A percentile compares a stretch with the other conserved stretches of the same genome.
These are phyloP conservation scores for Agapornis canus DNA, from an alignment of 2,797 vertebrate genomes.

Conservation along the genomic window DNA sequence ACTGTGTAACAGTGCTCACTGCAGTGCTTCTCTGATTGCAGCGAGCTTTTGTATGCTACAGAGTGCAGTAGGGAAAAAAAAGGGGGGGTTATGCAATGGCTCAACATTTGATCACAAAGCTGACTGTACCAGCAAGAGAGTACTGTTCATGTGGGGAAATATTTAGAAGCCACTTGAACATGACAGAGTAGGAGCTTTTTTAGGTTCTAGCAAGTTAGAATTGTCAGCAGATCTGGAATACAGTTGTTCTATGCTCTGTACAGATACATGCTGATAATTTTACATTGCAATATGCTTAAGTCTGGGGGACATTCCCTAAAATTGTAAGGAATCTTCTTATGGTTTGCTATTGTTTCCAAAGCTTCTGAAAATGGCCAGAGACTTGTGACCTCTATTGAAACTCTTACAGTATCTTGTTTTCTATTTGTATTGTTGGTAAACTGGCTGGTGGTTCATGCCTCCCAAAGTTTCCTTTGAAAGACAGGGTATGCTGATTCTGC, in stretches of 20 bases:
- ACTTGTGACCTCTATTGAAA: not conserved
- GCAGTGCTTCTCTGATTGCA: conserved; percentile 68
- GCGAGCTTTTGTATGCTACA: conserved; percentile 67
- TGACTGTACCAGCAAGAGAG: not conserved
- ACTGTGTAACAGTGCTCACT: conserved; percentile 57
- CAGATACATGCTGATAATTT: not conserved
- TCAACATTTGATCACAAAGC: not conserved
- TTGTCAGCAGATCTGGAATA: not conserved
- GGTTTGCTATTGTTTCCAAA: not conserved
- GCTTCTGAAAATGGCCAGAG: not conserved
- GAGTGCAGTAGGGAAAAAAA: conserved; percentile 42
- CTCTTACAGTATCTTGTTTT: not conserved
- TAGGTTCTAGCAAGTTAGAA: not conserved
- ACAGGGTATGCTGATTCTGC: not conserved
- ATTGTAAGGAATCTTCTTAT: not conserved
- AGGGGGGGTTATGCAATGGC: not conserved
- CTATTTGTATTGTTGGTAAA: not conserved
- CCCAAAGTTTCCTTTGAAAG: not conserved
- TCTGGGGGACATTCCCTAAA: not conserved
- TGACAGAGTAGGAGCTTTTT: not conserved
- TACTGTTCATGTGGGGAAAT: not conserved
- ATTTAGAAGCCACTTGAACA: not conserved
- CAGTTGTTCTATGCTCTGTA: not conserved
- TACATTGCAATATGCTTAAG: not conserved
- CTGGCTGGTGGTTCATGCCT: not conserved